Evolutionary conservation across 2,113 vertebrate genomes (phyloP), one percentile per base, ranked within the genome.

Genomic region (Xiphophorus couchianus): DNA sequence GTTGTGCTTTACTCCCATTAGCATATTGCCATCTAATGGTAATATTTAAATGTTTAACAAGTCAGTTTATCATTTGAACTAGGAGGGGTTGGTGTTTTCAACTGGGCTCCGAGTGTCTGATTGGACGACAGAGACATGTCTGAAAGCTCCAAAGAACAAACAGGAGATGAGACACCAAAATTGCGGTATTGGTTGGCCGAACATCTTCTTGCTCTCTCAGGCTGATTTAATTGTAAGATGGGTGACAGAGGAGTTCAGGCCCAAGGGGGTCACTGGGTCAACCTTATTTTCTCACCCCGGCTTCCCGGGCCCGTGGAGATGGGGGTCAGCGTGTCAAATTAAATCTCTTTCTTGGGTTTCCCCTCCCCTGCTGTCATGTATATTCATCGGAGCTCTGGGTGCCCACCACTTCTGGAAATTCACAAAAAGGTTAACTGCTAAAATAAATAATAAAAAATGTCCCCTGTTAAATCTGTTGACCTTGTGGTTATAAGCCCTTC

Each of bases 151-250:
- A 81, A 69, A 91, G 72, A 88, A 77, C 77, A 81, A 82, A 79
- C 80, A 80, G 77, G 76, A 87, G 78, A 35, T 5, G 44, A 78
- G 78, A 76, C 74, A 79, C 78, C 77, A 80, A 25, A 12, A 13
- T 77, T 42, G 17, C 62, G 19, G 61, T 77, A 70, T 69, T 69
- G 66, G 83, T 69, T 60, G 76, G 78, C 77, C 70, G 63, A 69
- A 81, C 69, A 42, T 66, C 80, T 77, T 85, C 84, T 79, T 74
- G 84, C 77, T 88, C 84, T 90, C 90, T 80, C 74, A 51, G 82
- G 88, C 88, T 94, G 94, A 95, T 95, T 95, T 94, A 95, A 95
- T 94, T 94, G 94, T 92, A 90, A 92, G 90, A 89, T 93, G 92
- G 91, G 91, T 92, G 90, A 93, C 88, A 51, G 91, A 89, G 86